Percentiles rank a stretch among this genome's conserved stretches.
These are phyloP conservation scores for Cybosia mesomella DNA, from an alignment of 2,888 invertebrate genomes.

Conservation along the genomic window DNA sequence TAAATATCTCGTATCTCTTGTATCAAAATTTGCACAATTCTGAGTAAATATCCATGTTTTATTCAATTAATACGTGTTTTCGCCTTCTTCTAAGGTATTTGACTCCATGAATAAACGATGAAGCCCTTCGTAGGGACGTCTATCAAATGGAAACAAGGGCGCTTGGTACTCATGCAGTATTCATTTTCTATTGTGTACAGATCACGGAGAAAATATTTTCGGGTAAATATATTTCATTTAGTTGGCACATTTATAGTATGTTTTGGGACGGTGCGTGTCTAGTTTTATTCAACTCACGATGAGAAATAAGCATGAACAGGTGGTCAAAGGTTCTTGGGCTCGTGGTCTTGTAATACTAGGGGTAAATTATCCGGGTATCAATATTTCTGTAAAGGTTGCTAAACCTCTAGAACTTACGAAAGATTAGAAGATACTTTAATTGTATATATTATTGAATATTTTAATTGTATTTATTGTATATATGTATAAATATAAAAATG, in stretches of 20 bases:
- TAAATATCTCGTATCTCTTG: neutral
- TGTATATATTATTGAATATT: too few relatives aligned
- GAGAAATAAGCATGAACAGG: neutral
- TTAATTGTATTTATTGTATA: too few relatives aligned
- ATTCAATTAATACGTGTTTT: conserved; percentile 49
- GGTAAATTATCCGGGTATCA: too few relatives aligned
- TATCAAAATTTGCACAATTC: neutral
- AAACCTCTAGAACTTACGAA: too few relatives aligned
- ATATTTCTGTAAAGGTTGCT: too few relatives aligned
- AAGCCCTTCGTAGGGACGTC: conserved; percentile 26
- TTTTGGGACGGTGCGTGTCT: neutral
- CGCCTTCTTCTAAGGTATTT: conserved; percentile 30
- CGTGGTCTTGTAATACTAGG: neutral
- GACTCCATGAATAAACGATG: conserved; percentile 46
- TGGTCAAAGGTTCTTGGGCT: neutral
- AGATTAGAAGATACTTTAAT: too few relatives aligned
- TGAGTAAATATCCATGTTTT: conserved; percentile 17
- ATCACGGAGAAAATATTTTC: conserved; percentile 20
- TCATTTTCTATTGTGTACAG: conserved; percentile 32
- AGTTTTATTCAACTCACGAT: neutral
- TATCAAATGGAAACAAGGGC: conserved; percentile 43
- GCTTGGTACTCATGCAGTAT: conserved; percentile 37
- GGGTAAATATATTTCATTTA: conserved; percentile 11
- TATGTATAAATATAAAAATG: too few relatives aligned
- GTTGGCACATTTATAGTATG: neutral